Evolutionary conservation across 35 echinoderm and acorn worm species (phyloP).

Genomic region (Ophiothrix spiculata): DNA sequence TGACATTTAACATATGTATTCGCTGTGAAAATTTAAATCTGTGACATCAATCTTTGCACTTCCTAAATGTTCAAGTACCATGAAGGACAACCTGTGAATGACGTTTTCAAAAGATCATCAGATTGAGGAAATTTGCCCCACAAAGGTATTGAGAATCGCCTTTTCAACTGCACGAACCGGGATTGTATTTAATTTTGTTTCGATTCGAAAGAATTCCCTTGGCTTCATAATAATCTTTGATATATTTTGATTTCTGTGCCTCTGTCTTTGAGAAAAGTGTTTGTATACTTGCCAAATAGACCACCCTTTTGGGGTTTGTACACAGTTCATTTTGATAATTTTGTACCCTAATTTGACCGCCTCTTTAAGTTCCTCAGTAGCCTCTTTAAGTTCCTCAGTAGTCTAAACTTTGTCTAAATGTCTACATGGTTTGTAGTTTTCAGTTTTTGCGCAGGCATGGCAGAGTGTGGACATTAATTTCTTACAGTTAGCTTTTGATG

Average conservation of each 20-base stretch:
- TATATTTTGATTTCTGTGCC: slow-evolving; percentile 5
- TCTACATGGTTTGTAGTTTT: background rate
- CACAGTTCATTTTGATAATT: slow-evolving; percentile 25
- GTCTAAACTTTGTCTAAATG: slow-evolving; percentile 43
- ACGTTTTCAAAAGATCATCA: slow-evolving; percentile 40
- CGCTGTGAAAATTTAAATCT: slow-evolving; percentile 35
- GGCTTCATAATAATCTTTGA: slow-evolving; percentile 34
- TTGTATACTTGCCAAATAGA: background rate
- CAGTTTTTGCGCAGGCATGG: slow-evolving; percentile 39
- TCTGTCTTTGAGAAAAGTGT: background rate
- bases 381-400: slow-evolving; percentile 63
- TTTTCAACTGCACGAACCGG: slow-evolving; percentile 58
- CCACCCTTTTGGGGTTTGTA: background rate
- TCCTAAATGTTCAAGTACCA: slow-evolving; percentile 25
- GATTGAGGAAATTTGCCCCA: slow-evolving; percentile 69
- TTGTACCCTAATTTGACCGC: slow-evolving; percentile 61
- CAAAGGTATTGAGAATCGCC: slow-evolving; percentile 41
- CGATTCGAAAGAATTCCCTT: slow-evolving; percentile 58
- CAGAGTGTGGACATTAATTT: slow-evolving; percentile 69
- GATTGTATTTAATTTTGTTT: slow-evolving; percentile 40
- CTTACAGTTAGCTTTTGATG: slow-evolving; percentile 32
- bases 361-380: slow-evolving; percentile 31
- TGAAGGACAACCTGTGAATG: slow-evolving; percentile 21
- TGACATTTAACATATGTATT: slow-evolving; percentile 38
- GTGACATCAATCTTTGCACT: slow-evolving; percentile 2